Evolutionary conservation across 2,113 vertebrate species (phyloP), one percentile per base, ranked within the genome.

Genomic region (Sisor rabdophorus): DNA sequence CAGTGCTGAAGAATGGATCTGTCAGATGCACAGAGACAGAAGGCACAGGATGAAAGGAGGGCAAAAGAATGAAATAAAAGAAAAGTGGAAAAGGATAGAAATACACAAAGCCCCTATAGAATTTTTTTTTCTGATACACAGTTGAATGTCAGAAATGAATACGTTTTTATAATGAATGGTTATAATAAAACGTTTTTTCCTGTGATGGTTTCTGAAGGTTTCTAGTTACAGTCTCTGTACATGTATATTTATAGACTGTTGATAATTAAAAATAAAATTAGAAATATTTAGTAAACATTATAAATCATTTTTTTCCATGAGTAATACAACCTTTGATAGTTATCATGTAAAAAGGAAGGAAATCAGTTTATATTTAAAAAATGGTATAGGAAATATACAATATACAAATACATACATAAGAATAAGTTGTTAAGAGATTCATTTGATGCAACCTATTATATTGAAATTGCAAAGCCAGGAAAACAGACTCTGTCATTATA

Each of bases 1-100:
- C 76, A 77, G 22, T 61, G 76, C 68, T 78, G 68, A 78, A 78
- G 76, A 70, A 78, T 78, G 56, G 76, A 71, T 78, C 55, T 77
- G 76, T 78, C 76, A 64, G 69, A 52, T 56, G 56, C 76, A 52
- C 47, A 64, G 58, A 63, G 74, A 76, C 32, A 67, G 52, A 10
- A 68, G 58, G 68, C 28, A 50, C 55, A 24, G 32, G 50, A 71
- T 30, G 58, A 78, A 78, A 54, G 53, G 40, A 54, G 50, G 11
- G 2, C 30, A 50, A 69, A 55, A 55, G 50, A 24, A 22, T 64
- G 16, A 36, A 64, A 78, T 22, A 19, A 67, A 61, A 61, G 40
- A 10, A 19, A n/a, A 40, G 60, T 55, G 40, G 47, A 77, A 44
- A 77, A 52, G 55, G 20, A 68, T 60, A 76, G 60, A 44, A n/a